Evolutionary conservation across 2,888 invertebrate genomes (phyloP), one percentile per base, ranked within the genome.

Genomic region (Tortrix viridana): DNA sequence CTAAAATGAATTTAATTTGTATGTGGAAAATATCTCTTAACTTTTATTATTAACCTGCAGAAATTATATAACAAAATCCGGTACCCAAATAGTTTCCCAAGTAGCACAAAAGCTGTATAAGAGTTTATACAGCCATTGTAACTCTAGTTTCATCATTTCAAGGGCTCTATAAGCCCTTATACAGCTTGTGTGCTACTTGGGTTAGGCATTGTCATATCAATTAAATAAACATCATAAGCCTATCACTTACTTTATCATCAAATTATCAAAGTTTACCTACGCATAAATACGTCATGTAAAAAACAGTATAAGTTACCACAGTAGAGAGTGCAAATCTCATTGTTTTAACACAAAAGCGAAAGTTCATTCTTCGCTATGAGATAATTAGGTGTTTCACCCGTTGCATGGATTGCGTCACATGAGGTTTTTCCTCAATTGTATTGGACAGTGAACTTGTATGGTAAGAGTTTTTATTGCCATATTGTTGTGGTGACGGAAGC

Each of bases 341-440:
- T 91, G 91, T 90, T 85, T 79, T 69, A 83, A 81, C 76, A 90
- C 88, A 90, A 91, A 90, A 90, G 92, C 88, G 91, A 91, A 91
- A 91, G 92, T 89, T 85, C 84, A 85, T 84, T 86, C 86, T 84
- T 81, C 79, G 73, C 81, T 82, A 84, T 85, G 87, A 86, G 88
- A 86, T 89, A 91, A 91, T 90, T 89, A 87, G 82, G 79, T 88
- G 89, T 90, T 90, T 90, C 91, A 88, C 89, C 84, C 70, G 73
- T 68, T 70, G 71, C 72, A 69, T 71, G 72, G 74, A 84, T 91
- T 90, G 82, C 91, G 80, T 91, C 91, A 90, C 81, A 79, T 68
- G 73, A 67, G 71, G 79, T 84, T 89, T 88, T 90, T 87, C 86
- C 83, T 79, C 82, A 75, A 85, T 86, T 86, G 84, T 84, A 54